Evolutionary conservation across 2,888 invertebrate species (phyloP), one percentile per base, ranked within the genome.

Genomic region (Thecophora atra): DNA sequence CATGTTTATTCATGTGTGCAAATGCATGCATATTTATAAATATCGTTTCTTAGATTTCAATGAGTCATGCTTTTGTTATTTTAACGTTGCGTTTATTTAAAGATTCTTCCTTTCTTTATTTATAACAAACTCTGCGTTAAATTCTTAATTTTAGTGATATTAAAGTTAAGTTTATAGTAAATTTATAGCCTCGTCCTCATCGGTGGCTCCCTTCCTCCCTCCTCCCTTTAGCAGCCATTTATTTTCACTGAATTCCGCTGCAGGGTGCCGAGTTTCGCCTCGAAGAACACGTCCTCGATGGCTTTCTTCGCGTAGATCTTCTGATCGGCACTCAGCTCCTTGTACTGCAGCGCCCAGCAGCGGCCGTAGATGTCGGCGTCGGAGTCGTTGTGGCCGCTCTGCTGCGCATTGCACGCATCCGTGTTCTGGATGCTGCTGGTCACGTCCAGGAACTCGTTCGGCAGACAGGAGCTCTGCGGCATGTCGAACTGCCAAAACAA

Each of bases 211-310:
- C n/a, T n/a, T n/a, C n/a, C n/a, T n/a, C n/a, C n/a, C n/a, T n/a
- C n/a, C n/a, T n/a, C n/a, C n/a, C 54, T 66, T 37, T 52, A n/a
- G 13, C 3, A 37, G 30, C 28, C 62, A 60, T 77, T 77, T 37
- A 76, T 76, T 73, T 76, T 73, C 0, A 76, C 72, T 0, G 76
- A 77, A 47, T 67, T 58, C 28, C 73, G 60, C 15, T 72, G 71
- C 15, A 77, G 47, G 17, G 66, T 73, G 13, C 67, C 73, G 52
- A 77, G 19, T 30, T 77, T 67, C 8, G 75, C 77, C 58, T 77
- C 74, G 37, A 76, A 77, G 15, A 77, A 66, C 17, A 77, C 71
- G 64, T 77, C 77, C 28, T 77, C 77, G 19, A 77, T 77, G 2
- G 75, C 76, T 52, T 76, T 76, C 42, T 77, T 77, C 0, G 77